Percentiles rank a stretch among this genome's conserved stretches.
Conservation (phyloP, 2,797 vertebrate species). For the Anguilla anguilla region DNA sequence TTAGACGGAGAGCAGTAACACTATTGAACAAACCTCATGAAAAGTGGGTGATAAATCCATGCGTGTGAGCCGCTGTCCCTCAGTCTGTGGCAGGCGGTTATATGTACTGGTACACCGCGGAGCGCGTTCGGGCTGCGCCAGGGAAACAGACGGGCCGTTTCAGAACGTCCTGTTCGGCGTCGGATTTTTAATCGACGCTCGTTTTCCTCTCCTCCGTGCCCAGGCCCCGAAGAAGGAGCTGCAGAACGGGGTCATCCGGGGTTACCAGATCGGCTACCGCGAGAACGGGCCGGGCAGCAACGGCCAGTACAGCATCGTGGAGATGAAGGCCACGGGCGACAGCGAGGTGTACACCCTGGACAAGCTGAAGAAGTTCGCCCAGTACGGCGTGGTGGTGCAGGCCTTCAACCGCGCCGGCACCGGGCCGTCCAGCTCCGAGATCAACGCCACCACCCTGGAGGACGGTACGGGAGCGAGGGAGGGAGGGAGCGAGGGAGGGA, state of each 20-base stretch:
- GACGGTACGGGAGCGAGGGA: conserved; percentile 76
- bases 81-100: not conserved
- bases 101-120: not conserved
- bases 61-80: not conserved
- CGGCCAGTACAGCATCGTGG: conserved; percentile 96
- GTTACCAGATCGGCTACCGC: conserved; percentile 96
- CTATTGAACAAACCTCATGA: not conserved
- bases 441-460: conserved; percentile 95
- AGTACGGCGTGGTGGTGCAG: conserved; percentile 96
- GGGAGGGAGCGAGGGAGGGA: not conserved
- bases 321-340: conserved; percentile 97
- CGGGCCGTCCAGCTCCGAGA: conserved; percentile 95
- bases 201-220: not conserved
- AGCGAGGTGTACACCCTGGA: conserved; percentile 96
- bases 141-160: conserved; percentile 1
- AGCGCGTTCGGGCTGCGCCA: not conserved
- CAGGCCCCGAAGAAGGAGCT: conserved; percentile 96
- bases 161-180: not conserved
- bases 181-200: not conserved
- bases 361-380: conserved; percentile 96
- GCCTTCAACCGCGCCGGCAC: conserved; percentile 96
- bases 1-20: not conserved
- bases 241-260: conserved; percentile 94
- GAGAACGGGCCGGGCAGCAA: conserved; percentile 97
- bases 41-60: not conserved